Evolutionary conservation across 2,113 vertebrate species (phyloP), one percentile per base, ranked within the genome.

Genomic region (Camelus dromedarius): DNA sequence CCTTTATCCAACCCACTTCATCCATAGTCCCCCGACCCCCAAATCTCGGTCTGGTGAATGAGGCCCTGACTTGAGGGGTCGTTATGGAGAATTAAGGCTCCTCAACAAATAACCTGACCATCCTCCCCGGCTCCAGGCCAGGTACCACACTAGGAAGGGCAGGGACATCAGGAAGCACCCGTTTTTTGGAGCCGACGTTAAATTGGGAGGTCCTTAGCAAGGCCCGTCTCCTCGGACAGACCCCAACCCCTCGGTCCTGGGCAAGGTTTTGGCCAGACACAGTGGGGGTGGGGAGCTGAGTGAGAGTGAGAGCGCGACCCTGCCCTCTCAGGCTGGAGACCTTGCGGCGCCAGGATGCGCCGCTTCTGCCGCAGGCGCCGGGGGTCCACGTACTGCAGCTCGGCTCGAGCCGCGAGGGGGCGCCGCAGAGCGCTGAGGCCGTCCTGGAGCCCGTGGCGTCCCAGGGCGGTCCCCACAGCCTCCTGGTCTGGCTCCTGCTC

Each of bases 401-500:
- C 72, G 28, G 46, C 72, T 30, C 46, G 26, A 11, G 56, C 92
- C 70, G 42, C 64, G 19, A 76, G 93, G 76, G 80, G 93, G 86
- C 85, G 70, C 56, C 2, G 50, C 52, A n/a, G 30, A 28, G 38
- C 58, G 62, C 88, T 1, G 72, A 5, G 70, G 66, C 64, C 5
- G 3, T 4, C 28, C 11, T 12, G 19, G 56, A 15, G 30, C 46
- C 24, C 72, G 93, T 95, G 96, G 83, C 93, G 32, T 62, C 18
- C 48, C 24, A 0, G 5, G 15, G 72, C 18, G 5, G 32, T 60
- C 42, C 16, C 32, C 67, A 22, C 30, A n/a, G 72, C 12, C 54
- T 93, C 35, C 14, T 64, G 42, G 15, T 76, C 69, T 75, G 91
- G 79, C 38, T 96, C 19, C 38, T 96, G 70, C 76, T 96, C 18